These are phyloP conservation scores for Callyntrura sp. DNA, from an alignment of 2,888 invertebrate species.

Conservation along the genomic window DNA sequence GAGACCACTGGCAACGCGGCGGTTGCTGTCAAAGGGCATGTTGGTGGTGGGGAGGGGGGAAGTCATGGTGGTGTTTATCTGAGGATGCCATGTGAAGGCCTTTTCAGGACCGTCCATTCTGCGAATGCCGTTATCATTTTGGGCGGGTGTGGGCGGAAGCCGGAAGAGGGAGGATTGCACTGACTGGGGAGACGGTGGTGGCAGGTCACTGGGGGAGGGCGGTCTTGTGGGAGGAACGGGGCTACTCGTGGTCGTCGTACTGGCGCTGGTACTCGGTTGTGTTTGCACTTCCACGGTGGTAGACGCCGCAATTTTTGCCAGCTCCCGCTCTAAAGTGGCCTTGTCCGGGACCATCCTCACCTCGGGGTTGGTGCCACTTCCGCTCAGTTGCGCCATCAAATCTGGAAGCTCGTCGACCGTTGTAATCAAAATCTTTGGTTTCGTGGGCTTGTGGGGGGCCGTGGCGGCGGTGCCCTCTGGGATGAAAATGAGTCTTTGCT, in stretches of 20 bases:
- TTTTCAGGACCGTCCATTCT: constrained; percentile 65
- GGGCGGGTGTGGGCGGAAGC: constrained; percentile 37
- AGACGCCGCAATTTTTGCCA: constrained; percentile 72
- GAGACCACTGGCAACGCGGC: constrained; percentile 66
- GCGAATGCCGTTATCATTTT: constrained; percentile 57
- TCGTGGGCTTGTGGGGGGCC: constrained; percentile 5
- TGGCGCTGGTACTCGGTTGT: constrained; percentile 33
- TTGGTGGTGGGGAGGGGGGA: constrained; percentile 48
- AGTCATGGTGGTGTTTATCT: constrained; percentile 47
- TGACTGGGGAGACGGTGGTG: constrained; percentile 61
- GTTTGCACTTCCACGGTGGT: constrained; percentile 59
- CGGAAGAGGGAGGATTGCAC: constrained; percentile 62
- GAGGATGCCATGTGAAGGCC: constrained; percentile 83
- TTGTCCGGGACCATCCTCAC: constrained; percentile 74
- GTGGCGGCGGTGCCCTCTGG: constrained; percentile 60
- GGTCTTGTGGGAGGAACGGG: constrained; percentile 39
- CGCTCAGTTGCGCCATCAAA: constrained; percentile 77
- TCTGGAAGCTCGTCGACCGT: constrained; percentile 78
- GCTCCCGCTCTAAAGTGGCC: constrained; percentile 66
- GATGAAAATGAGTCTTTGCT: constrained; percentile 70
- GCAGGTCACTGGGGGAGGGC: constrained; percentile 18
- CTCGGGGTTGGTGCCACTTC: constrained; percentile 70
- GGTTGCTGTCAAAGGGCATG: constrained; percentile 46
- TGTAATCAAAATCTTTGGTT: constrained; percentile 70
- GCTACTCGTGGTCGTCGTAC: constrained; percentile 47